Conservation (phyloP, 2,113 vertebrate genomes). For the Bostrychus sinensis region DNA sequence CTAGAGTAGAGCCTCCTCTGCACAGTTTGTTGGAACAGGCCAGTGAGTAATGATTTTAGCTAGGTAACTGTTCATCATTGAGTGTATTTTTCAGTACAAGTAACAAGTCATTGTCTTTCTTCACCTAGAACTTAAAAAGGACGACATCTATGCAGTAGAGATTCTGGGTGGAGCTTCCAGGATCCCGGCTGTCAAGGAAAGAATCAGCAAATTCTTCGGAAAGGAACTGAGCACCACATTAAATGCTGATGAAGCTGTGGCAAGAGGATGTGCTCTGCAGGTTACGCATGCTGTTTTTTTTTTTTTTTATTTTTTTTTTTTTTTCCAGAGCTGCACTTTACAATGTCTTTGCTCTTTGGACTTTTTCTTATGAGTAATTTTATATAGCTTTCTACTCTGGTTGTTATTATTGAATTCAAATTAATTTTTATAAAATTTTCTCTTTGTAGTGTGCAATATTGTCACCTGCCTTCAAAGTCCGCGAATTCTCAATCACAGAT, state of each 20-base stretch:
- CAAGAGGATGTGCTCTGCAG: constrained; percentile 96
- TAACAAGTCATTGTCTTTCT: not conserved
- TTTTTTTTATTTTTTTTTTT: not conserved
- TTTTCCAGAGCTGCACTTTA: no score
- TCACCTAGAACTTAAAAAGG: constrained; percentile 87
- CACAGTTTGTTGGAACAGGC: constrained; percentile 90
- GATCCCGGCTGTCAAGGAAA: constrained; percentile 94
- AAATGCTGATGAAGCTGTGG: constrained; percentile 97
- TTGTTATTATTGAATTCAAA: not conserved
- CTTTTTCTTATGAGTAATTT: not conserved
- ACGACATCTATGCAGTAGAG: constrained; percentile 96
- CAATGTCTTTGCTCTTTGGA: no score
- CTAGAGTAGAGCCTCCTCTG: constrained; percentile 89
- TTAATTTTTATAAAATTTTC: not conserved
- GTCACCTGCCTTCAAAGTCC: constrained; percentile 98
- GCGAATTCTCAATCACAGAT: constrained; percentile 96
- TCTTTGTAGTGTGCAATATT: constrained; percentile 91
- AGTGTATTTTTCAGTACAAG: no score
- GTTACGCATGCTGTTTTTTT: constrained; percentile 62
- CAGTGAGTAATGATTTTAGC: constrained; percentile 82
- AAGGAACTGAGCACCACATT: constrained; percentile 95
- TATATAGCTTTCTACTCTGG: not conserved
- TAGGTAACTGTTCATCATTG: not conserved
- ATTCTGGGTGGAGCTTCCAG: constrained; percentile 96
- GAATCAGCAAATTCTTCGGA: constrained; percentile 94